Percentiles rank a stretch among this genome's conserved stretches.
phyloP scores from a whole-genome alignment of 2,888 invertebrate genomes.

The Myopa testacea region DNA sequence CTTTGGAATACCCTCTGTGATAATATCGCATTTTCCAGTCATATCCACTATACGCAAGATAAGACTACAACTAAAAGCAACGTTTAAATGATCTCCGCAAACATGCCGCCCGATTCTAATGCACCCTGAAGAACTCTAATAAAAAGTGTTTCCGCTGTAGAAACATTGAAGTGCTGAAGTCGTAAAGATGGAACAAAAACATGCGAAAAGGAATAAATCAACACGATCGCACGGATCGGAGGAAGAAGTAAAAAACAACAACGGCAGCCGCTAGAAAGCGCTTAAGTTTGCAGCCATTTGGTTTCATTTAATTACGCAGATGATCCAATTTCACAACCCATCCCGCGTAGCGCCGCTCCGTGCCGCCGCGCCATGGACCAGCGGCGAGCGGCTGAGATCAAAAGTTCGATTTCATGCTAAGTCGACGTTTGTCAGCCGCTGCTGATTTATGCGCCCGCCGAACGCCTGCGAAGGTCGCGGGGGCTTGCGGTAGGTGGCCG shows the following conservation, averaged over 20 bases:
- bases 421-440: constrained; percentile 61
- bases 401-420: constrained; percentile 65
- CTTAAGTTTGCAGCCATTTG: constrained; percentile 55
- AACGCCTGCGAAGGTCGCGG: constrained; percentile 52
- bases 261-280: constrained; percentile 3
- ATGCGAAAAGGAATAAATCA: constrained; percentile 22
- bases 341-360: background rate
- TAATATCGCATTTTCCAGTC: too few species aligned
- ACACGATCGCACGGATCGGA: constrained; percentile 9
- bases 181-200: constrained; percentile 39
- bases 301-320: constrained; percentile 59
- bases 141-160: constrained; percentile 28
- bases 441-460: constrained; percentile 45
- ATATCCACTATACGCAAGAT: too few species aligned
- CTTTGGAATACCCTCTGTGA: too few species aligned
- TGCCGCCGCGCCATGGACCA: constrained; percentile 51
- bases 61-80: too few species aligned
- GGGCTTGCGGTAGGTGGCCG: background rate
- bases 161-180: constrained; percentile 14
- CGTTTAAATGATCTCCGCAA: too few species aligned
- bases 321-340: constrained; percentile 48
- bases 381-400: constrained; percentile 54
- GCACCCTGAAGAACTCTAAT: background rate
- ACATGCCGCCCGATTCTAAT: background rate
- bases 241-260: background rate